Evolutionary conservation across 2,888 invertebrate genomes (phyloP), one percentile per base, ranked within the genome.

Genomic region (Andrena bucephala): DNA sequence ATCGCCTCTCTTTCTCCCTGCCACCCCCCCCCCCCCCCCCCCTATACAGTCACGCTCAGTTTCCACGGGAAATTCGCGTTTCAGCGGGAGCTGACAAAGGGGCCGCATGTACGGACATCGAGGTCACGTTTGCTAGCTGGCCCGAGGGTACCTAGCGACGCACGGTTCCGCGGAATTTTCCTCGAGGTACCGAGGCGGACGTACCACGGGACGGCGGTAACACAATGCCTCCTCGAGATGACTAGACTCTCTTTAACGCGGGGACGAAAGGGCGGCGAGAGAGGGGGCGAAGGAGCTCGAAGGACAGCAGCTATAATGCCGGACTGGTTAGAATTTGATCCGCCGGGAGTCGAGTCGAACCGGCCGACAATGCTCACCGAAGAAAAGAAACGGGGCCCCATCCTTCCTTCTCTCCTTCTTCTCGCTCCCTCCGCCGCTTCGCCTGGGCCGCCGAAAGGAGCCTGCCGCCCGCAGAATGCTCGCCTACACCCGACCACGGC

Each of bases 241-340:
- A 91, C 91, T 91, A 90, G 90, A 91, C 88, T 83, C 86, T 86
- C 75, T 86, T 81, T 84, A 85, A 85, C 84, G 75, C 80, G 76
- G 79, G 75, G 84, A 88, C 85, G 84, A 86, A 86, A 88, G 86
- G 86, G 77, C 67, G 78, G 62, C 76, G 83, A 78, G 83, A 79
- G 78, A 82, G 87, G 88, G 85, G 85, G 85, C 89, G 87, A 89
- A 90, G 88, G 89, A 86, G 85, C 87, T 68, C 88, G 92, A 93
- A 93, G 93, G 93, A 93, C 93, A 93, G 87, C 91, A 86, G 91
- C 93, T 92, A 92, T 92, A 93, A 93, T 92, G 91, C 91, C 88
- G 90, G 90, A 93, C 93, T 93, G 93, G 93, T 93, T 93, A 93
- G 92, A 93, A 94, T 94, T 93, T 92, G 93, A 94, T 93, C 92